Evolutionary conservation across 2,888 invertebrate species (phyloP), one percentile per base, ranked within the genome.

Genomic region (Panopea generosa): DNA sequence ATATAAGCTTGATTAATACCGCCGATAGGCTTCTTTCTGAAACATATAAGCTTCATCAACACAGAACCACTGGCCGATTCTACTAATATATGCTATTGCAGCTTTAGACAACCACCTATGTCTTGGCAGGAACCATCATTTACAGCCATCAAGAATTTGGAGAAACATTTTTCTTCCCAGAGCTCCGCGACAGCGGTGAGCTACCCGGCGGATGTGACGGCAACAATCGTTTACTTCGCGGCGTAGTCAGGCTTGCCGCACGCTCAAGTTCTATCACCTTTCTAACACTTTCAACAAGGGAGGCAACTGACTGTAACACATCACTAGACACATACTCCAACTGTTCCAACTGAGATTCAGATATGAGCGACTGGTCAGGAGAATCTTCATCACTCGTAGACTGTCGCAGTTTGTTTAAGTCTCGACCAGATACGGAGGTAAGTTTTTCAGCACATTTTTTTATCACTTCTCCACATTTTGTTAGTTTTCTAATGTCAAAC

Each of bases 381-480:
- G 52, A 50, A 7, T 83, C 84, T 2, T 52, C 69, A 20, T 61
- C 61, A 1, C 29, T 33, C 2, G 40, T 59, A 6, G 56, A 26
- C n/a, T 49, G 27, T 0, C 61, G 45, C 16, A 66, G 43, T 52
- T 66, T 72, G 38, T 59, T 38, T 2, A 71, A 7, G n/a, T 82
- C 80, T 3, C 49, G 49, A 14, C 67, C 74, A 3, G 84, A 72
- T 0, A 78, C 77, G 22, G 67, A 45, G 1, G 86, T 62, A 20
- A 89, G 74, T 29, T 84, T 80, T 26, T 57, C 73, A 0, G 85
- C 67, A 38, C 82, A 78, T 61, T 83, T 85, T 67, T 86, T 86
- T 27, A 90, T 85, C 63, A 88, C 69, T 26, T 88, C 88, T 2
- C 85, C 83, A 84, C 85, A 89, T 61, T 82, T 71, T 14, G 83